A percentile compares a stretch with the other conserved stretches of the same genome.
These are phyloP conservation scores for Crocidura indochinensis DNA, from an alignment of 2,797 vertebrate genomes.

Conservation along the genomic window DNA sequence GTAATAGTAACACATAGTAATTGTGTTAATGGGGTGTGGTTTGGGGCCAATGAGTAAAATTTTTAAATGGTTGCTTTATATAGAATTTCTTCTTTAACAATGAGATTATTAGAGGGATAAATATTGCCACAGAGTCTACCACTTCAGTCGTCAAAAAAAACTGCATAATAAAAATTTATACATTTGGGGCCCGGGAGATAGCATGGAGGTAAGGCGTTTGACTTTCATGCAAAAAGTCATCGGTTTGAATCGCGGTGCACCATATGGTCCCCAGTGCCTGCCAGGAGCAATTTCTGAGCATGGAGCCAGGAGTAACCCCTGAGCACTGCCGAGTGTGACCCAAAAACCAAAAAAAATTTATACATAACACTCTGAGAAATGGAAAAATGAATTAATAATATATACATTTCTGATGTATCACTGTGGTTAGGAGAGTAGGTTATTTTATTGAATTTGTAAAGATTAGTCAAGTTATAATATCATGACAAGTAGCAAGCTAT, in stretches of 20 bases:
- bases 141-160: slow-evolving; percentile 15
- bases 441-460: not conserved
- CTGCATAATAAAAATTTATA: not conserved
- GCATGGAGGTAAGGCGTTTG: too few species aligned
- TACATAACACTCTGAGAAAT: not conserved
- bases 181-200: too few species aligned
- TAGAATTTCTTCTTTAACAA: not conserved
- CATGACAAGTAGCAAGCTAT: not conserved
- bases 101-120: not conserved
- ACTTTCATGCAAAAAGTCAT: too few species aligned
- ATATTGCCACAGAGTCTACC: not conserved
- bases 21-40: too few species aligned
- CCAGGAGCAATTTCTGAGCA: too few species aligned
- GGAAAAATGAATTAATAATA: not conserved
- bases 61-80: not conserved
- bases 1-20: too few species aligned
- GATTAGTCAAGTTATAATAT: not conserved
- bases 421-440: not conserved
- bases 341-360: too few species aligned
- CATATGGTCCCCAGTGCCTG: too few species aligned
- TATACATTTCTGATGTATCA: not conserved
- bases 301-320: too few species aligned
- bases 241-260: too few species aligned
- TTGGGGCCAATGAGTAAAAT: too few species aligned
- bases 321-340: too few species aligned